phyloP scores from a whole-genome alignment of 2,888 invertebrate species.

The Chymomyza fuscimana region DNA sequence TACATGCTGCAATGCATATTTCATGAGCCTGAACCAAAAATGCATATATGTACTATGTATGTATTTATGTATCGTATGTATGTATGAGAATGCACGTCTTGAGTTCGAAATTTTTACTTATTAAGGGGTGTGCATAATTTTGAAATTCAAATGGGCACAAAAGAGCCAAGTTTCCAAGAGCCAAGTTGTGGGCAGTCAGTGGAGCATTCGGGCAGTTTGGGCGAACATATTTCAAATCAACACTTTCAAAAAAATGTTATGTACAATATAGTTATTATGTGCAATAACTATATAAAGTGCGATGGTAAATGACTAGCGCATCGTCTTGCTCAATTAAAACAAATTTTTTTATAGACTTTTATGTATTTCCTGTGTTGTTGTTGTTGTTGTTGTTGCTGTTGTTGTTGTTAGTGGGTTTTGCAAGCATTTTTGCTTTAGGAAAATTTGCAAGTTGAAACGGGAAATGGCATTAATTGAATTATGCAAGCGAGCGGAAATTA shows the following conservation, averaged over 20 bases:
- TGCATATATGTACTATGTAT: conserved; percentile 8
- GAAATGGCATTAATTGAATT: conserved; percentile 69
- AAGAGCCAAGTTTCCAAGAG: conserved; percentile 9
- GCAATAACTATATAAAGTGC: not conserved
- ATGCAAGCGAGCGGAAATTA: conserved; percentile 64
- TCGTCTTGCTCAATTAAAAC: conserved; percentile 6
- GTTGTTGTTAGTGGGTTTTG: no score
- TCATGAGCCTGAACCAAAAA: conserved; percentile 46
- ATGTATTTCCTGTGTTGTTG: not conserved
- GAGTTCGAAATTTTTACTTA: not conserved
- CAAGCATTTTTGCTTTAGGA: not conserved
- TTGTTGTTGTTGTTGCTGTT: not conserved
- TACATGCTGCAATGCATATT: conserved; percentile 40
- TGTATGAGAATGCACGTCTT: no score
- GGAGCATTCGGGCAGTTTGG: not conserved
- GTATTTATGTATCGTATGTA: no score
- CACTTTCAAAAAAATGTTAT: conserved; percentile 31
- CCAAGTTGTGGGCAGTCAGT: not conserved
- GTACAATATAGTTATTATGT: conserved; percentile 21
- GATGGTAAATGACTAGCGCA: conserved; percentile 15
- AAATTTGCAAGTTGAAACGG: conserved; percentile 36
- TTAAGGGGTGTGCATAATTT: conserved; percentile 43
- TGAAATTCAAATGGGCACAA: not conserved
- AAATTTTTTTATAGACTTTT: conserved; percentile 25
- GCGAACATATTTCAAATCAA: conserved; percentile 36